Evolutionary conservation across 2,113 vertebrate genomes (phyloP).

Genomic region (Anoplopoma fimbria): DNA sequence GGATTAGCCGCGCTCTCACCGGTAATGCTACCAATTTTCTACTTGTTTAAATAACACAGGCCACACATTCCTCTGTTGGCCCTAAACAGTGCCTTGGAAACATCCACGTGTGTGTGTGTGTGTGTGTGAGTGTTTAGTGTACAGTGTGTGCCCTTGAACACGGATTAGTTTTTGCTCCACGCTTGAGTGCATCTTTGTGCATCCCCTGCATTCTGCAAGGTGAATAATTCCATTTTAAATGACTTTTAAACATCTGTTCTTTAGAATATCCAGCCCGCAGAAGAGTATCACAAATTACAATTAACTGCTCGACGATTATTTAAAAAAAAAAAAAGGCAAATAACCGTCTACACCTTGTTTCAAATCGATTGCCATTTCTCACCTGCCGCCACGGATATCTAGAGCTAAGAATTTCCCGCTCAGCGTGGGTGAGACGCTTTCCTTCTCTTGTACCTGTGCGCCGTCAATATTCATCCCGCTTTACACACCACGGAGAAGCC

Average conservation of each 20-base stretch:
- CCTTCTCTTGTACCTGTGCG: conserved; percentile 16
- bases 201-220: too few species aligned
- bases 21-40: conserved; percentile 71
- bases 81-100: conserved; percentile 4
- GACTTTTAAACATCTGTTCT: too few species aligned
- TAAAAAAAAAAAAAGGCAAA: conserved; percentile 18
- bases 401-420: conserved; percentile 19
- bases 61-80: conserved; percentile 59
- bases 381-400: conserved; percentile 11
- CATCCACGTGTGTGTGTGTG: not conserved
- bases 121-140: not conserved
- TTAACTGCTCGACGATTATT: conserved; percentile 15
- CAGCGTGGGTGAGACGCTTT: conserved; percentile 6
- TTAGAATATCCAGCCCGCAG: not conserved
- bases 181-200: not conserved
- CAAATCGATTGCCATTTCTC: conserved; percentile 41
- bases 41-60: conserved; percentile 67
- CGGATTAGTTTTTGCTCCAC: not conserved
- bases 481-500: conserved; percentile 39
- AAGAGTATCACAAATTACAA: conserved; percentile 34
- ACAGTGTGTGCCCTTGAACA: conserved; percentile 14
- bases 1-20: conserved; percentile 67
- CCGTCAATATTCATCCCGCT: conserved; percentile 58
- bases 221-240: too few species aligned
- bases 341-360: not conserved